A percentile compares a stretch with the other conserved stretches of the same genome.
These are phyloP conservation scores for Forbesichthys papilliferus DNA, from an alignment of 2,113 vertebrate genomes.

Conservation along the genomic window DNA sequence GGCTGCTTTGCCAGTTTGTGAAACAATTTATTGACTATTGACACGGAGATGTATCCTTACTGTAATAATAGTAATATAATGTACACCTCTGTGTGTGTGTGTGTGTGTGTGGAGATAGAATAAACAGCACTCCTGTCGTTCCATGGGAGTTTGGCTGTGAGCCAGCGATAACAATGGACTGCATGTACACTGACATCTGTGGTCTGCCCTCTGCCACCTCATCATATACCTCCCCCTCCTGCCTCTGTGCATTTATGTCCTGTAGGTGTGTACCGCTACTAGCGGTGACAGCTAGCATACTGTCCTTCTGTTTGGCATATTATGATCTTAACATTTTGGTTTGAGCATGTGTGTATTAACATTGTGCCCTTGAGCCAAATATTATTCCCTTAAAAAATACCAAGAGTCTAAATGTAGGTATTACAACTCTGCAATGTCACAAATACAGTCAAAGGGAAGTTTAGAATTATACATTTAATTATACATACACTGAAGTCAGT, in stretches of 20 bases:
- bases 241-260: conserved; percentile 12
- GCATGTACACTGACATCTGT: not conserved
- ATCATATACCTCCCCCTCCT: not conserved
- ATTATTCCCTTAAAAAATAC: conserved; percentile 30
- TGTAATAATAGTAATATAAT: too few species aligned
- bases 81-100: conserved; percentile 11
- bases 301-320: too few species aligned
- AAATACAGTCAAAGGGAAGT: not conserved
- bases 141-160: conserved; percentile 51
- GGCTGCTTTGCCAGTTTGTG: not conserved
- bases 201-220: conserved; percentile 8
- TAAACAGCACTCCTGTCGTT: conserved; percentile 47
- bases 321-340: not conserved
- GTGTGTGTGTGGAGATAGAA: conserved; percentile 11
- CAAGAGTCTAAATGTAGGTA: not conserved
- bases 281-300: too few species aligned
- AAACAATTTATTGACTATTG: too few species aligned
- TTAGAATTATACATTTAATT: not conserved
- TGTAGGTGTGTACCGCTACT: not conserved
- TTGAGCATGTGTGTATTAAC: conserved; percentile 12
- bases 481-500: not conserved
- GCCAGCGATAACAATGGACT: conserved; percentile 39
- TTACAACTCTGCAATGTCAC: conserved; percentile 20
- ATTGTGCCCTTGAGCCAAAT: conserved; percentile 9
- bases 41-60: too few species aligned